phyloP scores from a whole-genome alignment of 2,113 vertebrate genomes.

The Gambusia holbrooki region DNA sequence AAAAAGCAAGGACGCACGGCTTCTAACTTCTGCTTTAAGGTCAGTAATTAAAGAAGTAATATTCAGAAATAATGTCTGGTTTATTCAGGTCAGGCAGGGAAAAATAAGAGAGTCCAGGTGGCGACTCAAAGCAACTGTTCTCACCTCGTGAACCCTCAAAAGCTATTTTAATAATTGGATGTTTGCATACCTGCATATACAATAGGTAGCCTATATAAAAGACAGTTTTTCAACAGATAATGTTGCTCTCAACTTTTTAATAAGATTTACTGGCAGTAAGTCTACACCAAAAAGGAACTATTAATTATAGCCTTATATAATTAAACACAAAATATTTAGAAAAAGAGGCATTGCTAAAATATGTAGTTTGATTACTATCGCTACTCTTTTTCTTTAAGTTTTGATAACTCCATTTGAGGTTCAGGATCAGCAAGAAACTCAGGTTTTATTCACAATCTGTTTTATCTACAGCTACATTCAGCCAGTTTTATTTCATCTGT shows the following conservation, averaged over 20 bases:
- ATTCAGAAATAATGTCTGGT: slow-evolving; percentile 41
- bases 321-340: neutral
- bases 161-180: slow-evolving; percentile 20
- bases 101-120: slow-evolving; percentile 31
- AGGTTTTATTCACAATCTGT: neutral
- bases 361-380: neutral
- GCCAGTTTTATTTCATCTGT: neutral
- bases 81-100: slow-evolving; percentile 42
- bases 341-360: neutral
- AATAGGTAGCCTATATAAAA: neutral
- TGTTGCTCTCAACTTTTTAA: neutral
- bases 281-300: neutral
- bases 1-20: slow-evolving; percentile 10
- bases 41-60: slow-evolving; percentile 51
- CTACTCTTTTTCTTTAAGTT: neutral
- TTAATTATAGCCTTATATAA: neutral
- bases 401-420: neutral
- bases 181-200: neutral
- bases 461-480: neutral
- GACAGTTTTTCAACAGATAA: neutral
- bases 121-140: slow-evolving; percentile 25
- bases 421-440: neutral
- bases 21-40: slow-evolving; percentile 38
- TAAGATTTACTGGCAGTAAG: neutral
- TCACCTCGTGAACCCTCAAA: slow-evolving; percentile 26